phyloP scores from a whole-genome alignment of 2,113 vertebrate species.

The Triplophysa tibetana region DNA sequence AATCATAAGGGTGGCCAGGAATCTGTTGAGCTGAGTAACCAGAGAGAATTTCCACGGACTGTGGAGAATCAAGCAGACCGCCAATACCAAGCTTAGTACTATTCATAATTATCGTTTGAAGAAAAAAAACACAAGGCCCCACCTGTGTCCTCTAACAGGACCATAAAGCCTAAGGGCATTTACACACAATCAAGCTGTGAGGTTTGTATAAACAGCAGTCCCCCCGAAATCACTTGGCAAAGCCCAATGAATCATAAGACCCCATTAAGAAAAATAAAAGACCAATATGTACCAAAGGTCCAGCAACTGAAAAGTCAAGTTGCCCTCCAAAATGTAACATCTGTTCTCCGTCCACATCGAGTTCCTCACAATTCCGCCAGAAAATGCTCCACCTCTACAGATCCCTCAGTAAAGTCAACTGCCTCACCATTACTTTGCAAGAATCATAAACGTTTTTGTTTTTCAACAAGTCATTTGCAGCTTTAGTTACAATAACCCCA shows the following conservation, averaged over 20 bases:
- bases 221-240: conserved; percentile 29
- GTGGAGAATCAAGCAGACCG: conserved; percentile 36
- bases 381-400: conserved; percentile 1
- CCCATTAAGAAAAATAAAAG: conserved; percentile 32
- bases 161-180: conserved; percentile 22
- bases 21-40: conserved; percentile 34
- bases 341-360: conserved; percentile 8
- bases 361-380: not conserved
- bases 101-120: conserved; percentile 16
- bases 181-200: conserved; percentile 32
- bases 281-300: conserved; percentile 7
- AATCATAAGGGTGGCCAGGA: conserved; percentile 5
- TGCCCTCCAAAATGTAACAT: conserved; percentile 13
- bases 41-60: conserved; percentile 17
- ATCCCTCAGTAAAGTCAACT: not conserved
- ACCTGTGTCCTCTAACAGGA: conserved; percentile 33
- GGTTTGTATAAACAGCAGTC: conserved; percentile 41
- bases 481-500: not conserved
- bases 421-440: not conserved
- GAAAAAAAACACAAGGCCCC: not conserved
- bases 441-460: conserved; percentile 12
- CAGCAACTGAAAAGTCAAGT: conserved; percentile 13
- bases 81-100: conserved; percentile 10
- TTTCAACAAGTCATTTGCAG: not conserved
- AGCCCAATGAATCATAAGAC: conserved; percentile 36